Evolutionary conservation across 2,888 invertebrate genomes (phyloP).

Genomic region (Ditula angustiorana): DNA sequence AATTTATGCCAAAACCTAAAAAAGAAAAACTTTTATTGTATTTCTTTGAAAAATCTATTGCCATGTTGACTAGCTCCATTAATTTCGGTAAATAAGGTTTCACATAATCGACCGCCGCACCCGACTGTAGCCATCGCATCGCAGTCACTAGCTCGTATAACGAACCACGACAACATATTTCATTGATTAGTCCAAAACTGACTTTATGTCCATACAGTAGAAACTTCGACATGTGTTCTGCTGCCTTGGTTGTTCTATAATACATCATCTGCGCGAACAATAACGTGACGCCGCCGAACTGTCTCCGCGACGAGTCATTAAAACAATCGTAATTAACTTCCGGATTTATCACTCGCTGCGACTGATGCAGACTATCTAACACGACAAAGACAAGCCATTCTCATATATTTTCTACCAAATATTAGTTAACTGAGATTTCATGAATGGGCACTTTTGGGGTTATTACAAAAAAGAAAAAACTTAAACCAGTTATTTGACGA

Average conservation of each 20-base stretch:
- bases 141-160: conserved; percentile 5
- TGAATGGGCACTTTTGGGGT: neutral
- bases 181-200: neutral
- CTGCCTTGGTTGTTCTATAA: conserved; percentile 37
- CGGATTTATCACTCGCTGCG: conserved; percentile 62
- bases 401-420: conserved; percentile 24
- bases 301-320: conserved; percentile 63
- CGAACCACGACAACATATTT: neutral
- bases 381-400: conserved; percentile 60
- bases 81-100: neutral
- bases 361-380: conserved; percentile 59
- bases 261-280: conserved; percentile 66
- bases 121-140: conserved; percentile 5
- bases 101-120: neutral
- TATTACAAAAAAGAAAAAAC: no score
- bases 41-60: no score
- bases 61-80: neutral
- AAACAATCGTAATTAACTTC: conserved; percentile 73
- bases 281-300: conserved; percentile 60
- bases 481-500: no score
- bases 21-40: no score
- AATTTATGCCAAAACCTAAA: no score
- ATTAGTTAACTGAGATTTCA: neutral
- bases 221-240: neutral
- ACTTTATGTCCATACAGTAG: neutral